Conservation (phyloP, 2,113 vertebrate genomes). For the Syrrhaptes paradoxus region DNA sequence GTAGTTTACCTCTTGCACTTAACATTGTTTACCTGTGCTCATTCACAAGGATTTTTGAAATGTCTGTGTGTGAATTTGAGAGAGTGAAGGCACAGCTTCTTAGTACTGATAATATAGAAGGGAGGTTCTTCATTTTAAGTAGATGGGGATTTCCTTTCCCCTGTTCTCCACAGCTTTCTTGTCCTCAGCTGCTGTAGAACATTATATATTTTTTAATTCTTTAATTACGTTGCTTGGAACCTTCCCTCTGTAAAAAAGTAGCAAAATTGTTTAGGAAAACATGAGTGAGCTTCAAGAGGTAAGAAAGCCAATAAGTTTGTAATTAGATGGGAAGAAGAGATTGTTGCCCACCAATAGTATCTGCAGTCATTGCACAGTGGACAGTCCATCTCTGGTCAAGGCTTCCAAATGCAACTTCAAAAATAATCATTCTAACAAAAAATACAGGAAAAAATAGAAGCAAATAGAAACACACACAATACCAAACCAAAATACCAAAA, state of each 20-base stretch:
- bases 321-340: neutral
- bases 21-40: neutral
- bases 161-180: neutral
- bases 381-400: neutral
- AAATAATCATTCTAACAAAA: neutral
- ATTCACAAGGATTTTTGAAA: neutral
- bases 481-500: too few species aligned
- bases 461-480: neutral
- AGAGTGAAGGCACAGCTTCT: neutral
- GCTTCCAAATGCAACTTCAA: neutral
- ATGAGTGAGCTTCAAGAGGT: neutral
- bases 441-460: neutral
- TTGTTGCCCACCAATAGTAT: neutral
- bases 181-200: neutral
- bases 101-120: neutral
- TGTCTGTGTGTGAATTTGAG: neutral
- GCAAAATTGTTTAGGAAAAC: neutral
- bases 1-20: neutral
- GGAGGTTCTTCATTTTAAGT: neutral
- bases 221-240: neutral
- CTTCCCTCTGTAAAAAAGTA: neutral
- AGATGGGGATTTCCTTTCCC: neutral
- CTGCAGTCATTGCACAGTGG: neutral
- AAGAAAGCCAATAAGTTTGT: neutral
- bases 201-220: neutral